Percentiles rank a stretch among this genome's conserved stretches.
Evolutionary conservation across 2,797 vertebrate genomes (phyloP).

Genomic region (Notolepis coatsorum): DNA sequence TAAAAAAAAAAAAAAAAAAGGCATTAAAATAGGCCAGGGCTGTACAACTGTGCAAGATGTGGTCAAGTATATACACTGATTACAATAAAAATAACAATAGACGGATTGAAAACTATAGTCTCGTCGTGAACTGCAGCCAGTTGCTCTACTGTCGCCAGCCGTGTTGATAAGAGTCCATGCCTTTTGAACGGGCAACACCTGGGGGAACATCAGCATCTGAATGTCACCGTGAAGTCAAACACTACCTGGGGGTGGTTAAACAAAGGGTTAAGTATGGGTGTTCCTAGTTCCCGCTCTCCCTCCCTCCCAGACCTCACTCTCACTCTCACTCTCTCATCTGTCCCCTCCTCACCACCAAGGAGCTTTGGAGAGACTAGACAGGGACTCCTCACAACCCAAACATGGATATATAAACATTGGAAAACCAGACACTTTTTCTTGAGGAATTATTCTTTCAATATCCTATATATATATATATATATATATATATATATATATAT

Average conservation of each 20-base stretch:
- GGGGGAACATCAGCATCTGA: not conserved
- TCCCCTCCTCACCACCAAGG: conserved; percentile 50
- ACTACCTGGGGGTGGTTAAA: conserved; percentile 44
- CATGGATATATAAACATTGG: conserved; percentile 55
- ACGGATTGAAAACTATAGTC: conserved; percentile 14
- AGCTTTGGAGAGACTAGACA: conserved; percentile 49
- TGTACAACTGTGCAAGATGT: too few species aligned
- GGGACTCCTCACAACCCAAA: conserved; percentile 42
- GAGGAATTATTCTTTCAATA: conserved; percentile 29
- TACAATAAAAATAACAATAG: too few species aligned
- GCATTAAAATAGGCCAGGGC: too few species aligned
- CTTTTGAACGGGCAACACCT: conserved; percentile 17
- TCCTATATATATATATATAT: too few species aligned
- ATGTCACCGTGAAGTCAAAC: not conserved
- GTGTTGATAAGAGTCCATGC: not conserved
- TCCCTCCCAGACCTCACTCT: conserved; percentile 59
- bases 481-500: too few species aligned
- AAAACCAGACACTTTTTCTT: conserved; percentile 12
- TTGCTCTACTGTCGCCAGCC: not conserved
- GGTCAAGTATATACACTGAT: too few species aligned
- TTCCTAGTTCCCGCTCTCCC: conserved; percentile 59
- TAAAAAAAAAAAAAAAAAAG: too few species aligned
- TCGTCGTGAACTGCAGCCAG: not conserved
- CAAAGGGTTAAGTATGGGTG: conserved; percentile 78
- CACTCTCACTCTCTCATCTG: conserved; percentile 50